A percentile compares a stretch with the other conserved stretches of the same genome.
Evolutionary conservation across 2,113 vertebrate genomes (phyloP).

Genomic region (Ailuropoda melanoleuca): DNA sequence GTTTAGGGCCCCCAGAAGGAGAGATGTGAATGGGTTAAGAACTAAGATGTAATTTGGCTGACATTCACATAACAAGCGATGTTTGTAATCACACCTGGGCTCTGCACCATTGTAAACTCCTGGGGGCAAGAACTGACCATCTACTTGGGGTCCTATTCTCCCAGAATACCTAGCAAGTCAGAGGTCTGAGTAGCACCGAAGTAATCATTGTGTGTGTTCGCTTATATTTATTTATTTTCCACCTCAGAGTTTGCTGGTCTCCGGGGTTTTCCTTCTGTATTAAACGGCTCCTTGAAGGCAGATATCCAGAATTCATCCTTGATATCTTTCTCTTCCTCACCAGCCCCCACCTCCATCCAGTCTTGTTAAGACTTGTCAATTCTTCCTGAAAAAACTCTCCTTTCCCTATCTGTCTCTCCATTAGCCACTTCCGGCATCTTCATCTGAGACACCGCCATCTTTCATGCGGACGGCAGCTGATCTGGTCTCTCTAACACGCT

Average conservation of each 20-base stretch:
- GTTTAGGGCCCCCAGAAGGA: neutral
- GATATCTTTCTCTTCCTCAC: neutral
- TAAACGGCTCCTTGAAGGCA: neutral
- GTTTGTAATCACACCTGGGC: neutral
- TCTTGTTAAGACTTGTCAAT: neutral
- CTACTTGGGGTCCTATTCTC: neutral
- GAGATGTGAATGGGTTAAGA: neutral
- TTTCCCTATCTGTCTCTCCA: neutral
- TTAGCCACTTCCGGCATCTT: too few relatives aligned
- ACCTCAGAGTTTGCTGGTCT: neutral
- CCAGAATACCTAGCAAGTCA: neutral
- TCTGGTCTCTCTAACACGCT: fast-evolving
- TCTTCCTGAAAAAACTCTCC: neutral
- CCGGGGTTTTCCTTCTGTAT: neutral
- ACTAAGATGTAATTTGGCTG: neutral
- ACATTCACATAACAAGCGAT: fast-evolving
- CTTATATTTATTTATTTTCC: neutral
- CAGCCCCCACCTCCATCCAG: neutral
- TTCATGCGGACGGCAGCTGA: fast-evolving
- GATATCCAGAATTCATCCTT: neutral
- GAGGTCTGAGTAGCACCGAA: neutral
- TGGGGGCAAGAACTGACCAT: neutral
- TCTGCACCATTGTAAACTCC: neutral
- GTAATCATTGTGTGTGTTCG: neutral
- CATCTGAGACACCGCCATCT: neutral